A percentile compares a stretch with the other conserved stretches of the same genome.
phyloP scores from a whole-genome alignment of 2,113 vertebrate genomes.

The Prochilodus magdalenae region DNA sequence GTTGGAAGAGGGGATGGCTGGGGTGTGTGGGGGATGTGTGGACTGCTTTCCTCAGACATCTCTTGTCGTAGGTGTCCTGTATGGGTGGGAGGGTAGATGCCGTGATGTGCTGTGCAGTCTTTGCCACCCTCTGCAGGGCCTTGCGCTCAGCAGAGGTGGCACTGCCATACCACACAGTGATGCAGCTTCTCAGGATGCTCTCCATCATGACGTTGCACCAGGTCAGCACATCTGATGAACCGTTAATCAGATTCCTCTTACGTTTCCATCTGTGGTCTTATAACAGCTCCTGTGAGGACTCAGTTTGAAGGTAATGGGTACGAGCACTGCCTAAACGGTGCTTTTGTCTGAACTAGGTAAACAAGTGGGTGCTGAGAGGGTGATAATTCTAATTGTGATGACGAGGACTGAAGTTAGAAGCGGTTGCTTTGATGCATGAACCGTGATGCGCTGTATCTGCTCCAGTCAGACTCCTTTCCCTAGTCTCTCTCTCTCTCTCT shows the following conservation, averaged over 20 bases:
- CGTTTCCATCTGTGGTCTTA: not conserved
- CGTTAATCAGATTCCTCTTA: not conserved
- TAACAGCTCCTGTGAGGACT: not conserved
- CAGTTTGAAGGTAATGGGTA: constrained; percentile 5
- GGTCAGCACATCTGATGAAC: not conserved
- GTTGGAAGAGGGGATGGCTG: no score
- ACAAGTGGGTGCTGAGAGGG: not conserved
- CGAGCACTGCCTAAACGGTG: not conserved
- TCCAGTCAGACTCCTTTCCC: not conserved
- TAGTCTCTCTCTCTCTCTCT: not conserved
- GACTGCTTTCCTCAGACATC: no score
- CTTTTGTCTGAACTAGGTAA: not conserved
- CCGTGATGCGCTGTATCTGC: not conserved
- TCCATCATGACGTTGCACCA: not conserved
- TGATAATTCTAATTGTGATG: not conserved
- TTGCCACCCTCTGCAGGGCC: no score
- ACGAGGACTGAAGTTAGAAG: not conserved
- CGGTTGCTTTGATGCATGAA: not conserved
- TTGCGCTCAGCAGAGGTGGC: no score
- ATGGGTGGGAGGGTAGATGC: no score
- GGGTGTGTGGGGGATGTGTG: no score
- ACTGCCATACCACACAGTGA: no score
- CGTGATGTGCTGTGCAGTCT: no score
- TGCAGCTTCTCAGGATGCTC: no score
- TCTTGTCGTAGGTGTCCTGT: no score